phyloP scores from a whole-genome alignment of 2,888 invertebrate genomes.

The Lydus trimaculatus region DNA sequence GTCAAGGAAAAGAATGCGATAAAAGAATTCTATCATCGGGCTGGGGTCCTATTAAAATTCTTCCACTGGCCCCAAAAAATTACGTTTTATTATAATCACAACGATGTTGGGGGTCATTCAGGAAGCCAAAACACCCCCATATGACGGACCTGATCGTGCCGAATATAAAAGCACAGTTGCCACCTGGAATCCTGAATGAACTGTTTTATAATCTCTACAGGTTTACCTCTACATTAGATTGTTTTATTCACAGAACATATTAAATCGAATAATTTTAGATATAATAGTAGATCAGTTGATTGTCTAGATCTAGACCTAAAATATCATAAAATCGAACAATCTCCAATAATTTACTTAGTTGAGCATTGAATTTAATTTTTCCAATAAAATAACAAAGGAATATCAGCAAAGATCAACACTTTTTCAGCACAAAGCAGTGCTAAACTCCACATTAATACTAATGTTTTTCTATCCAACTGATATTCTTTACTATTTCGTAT shows the following conservation, averaged over 20 bases:
- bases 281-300: background rate
- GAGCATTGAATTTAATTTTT: background rate
- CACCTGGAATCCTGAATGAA: slow-evolving; percentile 5
- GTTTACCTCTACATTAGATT: background rate
- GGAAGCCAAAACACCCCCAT: slow-evolving; percentile 30
- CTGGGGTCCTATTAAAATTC: no score
- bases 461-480: slow-evolving; percentile 4
- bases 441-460: background rate
- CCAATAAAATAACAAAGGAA: background rate
- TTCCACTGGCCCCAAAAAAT: no score
- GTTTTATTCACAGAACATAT: background rate
- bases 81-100: no score
- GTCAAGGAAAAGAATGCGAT: slow-evolving; percentile 44
- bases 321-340: background rate
- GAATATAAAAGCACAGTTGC: slow-evolving; percentile 37
- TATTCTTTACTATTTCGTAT: background rate
- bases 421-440: background rate
- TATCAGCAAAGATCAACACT: background rate
- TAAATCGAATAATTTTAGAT: slow-evolving; percentile 5
- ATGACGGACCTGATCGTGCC: no score
- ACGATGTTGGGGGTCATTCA: no score
- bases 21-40: slow-evolving; percentile 26
- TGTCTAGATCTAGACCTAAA: background rate
- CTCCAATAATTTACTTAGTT: background rate
- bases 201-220: slow-evolving; percentile 13